Evolutionary conservation across 2,113 vertebrate species (phyloP), one percentile per base, ranked within the genome.

Genomic region (Meles meles): DNA sequence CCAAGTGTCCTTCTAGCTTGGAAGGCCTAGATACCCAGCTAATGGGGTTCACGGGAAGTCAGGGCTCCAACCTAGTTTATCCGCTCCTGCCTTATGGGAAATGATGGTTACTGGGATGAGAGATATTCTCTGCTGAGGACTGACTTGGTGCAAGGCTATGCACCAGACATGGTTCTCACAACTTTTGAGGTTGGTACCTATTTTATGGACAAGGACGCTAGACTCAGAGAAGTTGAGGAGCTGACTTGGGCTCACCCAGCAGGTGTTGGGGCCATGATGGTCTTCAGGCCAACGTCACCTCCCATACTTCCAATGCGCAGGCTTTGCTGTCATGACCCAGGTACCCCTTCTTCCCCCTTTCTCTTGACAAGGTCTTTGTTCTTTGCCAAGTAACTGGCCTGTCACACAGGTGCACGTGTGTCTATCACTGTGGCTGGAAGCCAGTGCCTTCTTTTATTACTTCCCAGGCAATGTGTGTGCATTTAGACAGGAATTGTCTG

Each of bases 401-500:
- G 34, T 74, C 94, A 27, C 23, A 17, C 65, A 13, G 71, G 63
- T 7, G 20, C 85, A 25, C 61, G 44, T 47, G 12, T 29, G 59
- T 69, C 94, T 69, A 55, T 83, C 67, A 13, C 52, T 15, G 52
- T 47, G 96, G 76, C 13, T 10, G 0, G 59, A 63, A n/a, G 39
- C 77, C 55, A 7, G 2, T 7, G 74, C 27, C 27, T 65, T 55
- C 11, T 5, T 2, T 31, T 9, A 2, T 85, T 49, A 21, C 42
- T 90, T 61, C 59, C 67, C 13, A 15, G 69, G 79, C 21, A 23
- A 0, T 27, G 80, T 79, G 80, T 79, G 93, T 89, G 59, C 69
- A 52, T 86, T 95, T 65, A 86, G 65, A 86, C 83, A 74, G 31
- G 47, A 37, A 61, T 23, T 83, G 67, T 52, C 87, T 63, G 79